Evolutionary conservation across 1,140 invertebrate species (phyloP).

Genomic region (Zaprionus gabonicus): DNA sequence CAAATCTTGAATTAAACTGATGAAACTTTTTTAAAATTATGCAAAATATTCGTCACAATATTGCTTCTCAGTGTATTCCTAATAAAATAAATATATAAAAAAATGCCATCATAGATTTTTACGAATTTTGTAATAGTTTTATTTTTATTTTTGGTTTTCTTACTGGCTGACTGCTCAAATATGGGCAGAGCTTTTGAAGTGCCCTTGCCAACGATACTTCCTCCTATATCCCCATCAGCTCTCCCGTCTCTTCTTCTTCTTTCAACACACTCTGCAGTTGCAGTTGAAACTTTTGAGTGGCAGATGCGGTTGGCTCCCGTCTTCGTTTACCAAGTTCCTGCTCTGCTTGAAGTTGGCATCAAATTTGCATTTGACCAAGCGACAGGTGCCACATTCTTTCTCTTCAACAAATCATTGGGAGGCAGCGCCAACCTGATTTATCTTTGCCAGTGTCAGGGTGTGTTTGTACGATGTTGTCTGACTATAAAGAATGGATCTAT

Average conservation of each 20-base stretch:
- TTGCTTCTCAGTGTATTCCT: no score
- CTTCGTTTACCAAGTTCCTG: background rate
- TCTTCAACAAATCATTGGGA: constrained; percentile 16
- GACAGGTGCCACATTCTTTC: constrained; percentile 22
- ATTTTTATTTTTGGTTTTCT: background rate
- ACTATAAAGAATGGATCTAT: background rate
- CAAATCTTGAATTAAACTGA: no score
- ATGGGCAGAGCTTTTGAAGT: constrained; percentile 15
- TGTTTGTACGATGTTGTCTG: background rate
- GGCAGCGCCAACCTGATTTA: constrained; percentile 1
- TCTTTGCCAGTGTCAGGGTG: background rate
- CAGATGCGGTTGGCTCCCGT: constrained; percentile 14
- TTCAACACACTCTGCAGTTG: constrained; percentile 12
- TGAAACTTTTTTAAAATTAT: no score
- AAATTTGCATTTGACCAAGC: constrained; percentile 37
- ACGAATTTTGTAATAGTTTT: background rate
- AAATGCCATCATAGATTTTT: background rate
- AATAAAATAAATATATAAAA: background rate
- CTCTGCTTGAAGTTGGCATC: constrained; percentile 22
- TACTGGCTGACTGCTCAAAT: constrained; percentile 10
- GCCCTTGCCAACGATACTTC: background rate
- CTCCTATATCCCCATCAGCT: background rate
- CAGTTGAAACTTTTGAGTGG: constrained; percentile 37
- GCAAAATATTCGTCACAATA: no score
- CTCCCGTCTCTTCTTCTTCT: no score